phyloP scores from a whole-genome alignment of 2,797 vertebrate species.

The Mus minutoides region DNA sequence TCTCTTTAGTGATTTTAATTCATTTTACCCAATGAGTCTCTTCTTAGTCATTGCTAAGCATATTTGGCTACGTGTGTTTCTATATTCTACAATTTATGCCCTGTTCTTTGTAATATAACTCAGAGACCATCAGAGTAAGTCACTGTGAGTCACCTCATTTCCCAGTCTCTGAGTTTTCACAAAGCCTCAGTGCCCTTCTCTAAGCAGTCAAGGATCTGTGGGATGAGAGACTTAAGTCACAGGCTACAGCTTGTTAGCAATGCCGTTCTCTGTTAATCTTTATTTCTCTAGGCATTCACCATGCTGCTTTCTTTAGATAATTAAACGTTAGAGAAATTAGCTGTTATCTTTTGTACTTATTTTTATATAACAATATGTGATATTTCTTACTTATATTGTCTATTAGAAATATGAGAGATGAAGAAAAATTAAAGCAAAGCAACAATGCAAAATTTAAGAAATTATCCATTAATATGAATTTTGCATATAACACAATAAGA shows the following conservation, averaged over 20 bases:
- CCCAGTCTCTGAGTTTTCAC: conserved; percentile 44
- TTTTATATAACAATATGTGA: conserved; percentile 27
- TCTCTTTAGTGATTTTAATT: conserved; percentile 6
- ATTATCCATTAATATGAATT: conserved; percentile 12
- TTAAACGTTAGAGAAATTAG: not conserved
- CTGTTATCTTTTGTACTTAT: not conserved
- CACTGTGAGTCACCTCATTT: conserved; percentile 1
- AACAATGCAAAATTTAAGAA: conserved; percentile 33
- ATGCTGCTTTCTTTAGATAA: conserved; percentile 28
- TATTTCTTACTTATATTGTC: conserved; percentile 33
- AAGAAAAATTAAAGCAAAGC: conserved; percentile 48
- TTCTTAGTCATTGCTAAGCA: conserved; percentile 38
- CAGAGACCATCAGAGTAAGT: conserved; percentile 12
- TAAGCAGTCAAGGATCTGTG: not conserved
- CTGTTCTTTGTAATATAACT: not conserved
- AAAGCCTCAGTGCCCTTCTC: not conserved
- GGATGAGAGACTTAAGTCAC: conserved; percentile 3
- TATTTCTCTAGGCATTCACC: conserved; percentile 37
- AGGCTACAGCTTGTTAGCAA: not conserved
- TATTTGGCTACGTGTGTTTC: conserved; percentile 47
- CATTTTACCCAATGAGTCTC: not conserved
- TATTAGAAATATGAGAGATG: conserved; percentile 46
- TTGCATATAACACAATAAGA: conserved; percentile 23
- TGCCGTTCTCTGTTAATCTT: conserved; percentile 3
- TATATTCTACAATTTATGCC: not conserved